Conservation (phyloP, 2,888 invertebrate genomes). For the Phortica magna region DNA sequence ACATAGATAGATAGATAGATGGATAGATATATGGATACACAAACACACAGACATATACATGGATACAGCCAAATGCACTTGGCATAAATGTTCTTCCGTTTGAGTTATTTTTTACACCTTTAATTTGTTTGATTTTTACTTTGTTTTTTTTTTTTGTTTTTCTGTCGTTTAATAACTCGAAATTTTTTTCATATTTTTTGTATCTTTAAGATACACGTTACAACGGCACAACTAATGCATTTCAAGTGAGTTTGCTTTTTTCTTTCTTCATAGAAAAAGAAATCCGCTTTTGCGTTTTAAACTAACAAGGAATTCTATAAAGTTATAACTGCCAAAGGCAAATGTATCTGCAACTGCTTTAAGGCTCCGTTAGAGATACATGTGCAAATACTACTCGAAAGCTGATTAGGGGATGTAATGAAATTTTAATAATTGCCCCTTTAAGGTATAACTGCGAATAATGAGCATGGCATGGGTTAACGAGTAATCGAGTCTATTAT, state of each 20-base stretch:
- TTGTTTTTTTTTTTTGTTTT: not conserved
- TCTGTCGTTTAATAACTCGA: not conserved
- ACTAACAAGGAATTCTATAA: not conserved
- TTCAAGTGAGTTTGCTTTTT: not conserved
- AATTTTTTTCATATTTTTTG: not conserved
- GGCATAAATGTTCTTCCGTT: slow-evolving; percentile 51
- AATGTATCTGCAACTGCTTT: too few species aligned
- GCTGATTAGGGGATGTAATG: slow-evolving; percentile 77
- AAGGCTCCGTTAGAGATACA: too few species aligned
- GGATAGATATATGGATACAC: not conserved
- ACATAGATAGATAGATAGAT: slow-evolving; percentile 38
- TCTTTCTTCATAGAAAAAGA: too few species aligned
- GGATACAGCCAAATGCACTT: slow-evolving; percentile 44
- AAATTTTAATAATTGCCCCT: slow-evolving; percentile 75
- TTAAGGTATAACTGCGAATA: too few species aligned
- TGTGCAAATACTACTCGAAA: slow-evolving; percentile 41
- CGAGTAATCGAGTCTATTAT: slow-evolving; percentile 38
- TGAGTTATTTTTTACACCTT: slow-evolving; percentile 73
- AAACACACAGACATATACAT: slow-evolving; percentile 4
- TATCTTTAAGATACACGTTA: not conserved
- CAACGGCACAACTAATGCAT: not conserved
- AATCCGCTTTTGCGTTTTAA: not conserved
- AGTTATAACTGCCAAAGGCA: too few species aligned
- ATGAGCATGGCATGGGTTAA: slow-evolving; percentile 60
- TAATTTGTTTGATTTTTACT: slow-evolving; percentile 62